Evolutionary conservation across 2,888 invertebrate species (phyloP), one percentile per base, ranked within the genome.

Genomic region (Vanessa cardui): DNA sequence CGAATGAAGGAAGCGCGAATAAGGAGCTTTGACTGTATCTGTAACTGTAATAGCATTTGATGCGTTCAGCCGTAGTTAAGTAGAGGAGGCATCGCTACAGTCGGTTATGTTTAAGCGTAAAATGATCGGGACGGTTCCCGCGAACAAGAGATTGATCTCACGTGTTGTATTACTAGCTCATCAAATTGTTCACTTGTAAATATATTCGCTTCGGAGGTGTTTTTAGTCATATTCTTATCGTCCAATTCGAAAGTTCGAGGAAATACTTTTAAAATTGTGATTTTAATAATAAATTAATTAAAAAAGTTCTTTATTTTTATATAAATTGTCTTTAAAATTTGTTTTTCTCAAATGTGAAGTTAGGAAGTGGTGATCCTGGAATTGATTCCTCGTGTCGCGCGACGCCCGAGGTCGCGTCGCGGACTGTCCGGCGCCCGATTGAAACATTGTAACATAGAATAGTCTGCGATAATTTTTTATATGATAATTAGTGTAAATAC

Each of bases 401-500:
- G 54, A 52, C 20, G 21, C 12, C 26, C 15, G 20, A 21, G 20
- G 39, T 9, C 18, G 16, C 5, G 52, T 39, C 54, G 18, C 33
- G n/a, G 39, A 56, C 39, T 18, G 1, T 39, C 18, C 18, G 18
- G 20, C 16, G 3, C 39, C 8, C 33, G 9, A 12, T 56, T 39
- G 18, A 31, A 56, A 33, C 12, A 18, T 47, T 56, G 33, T 52
- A 52, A 56, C 20, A 46, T 46, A 31, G 59, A 59, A 45, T 59
- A 64, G 45, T 52, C 26, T 8, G 45, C 45, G 50, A 31, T 45
- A 59, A 50, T 16, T 62, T 58, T 64, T 66, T 66, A 62, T 58
- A 66, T 44, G 46, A 54, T 62, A 56, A 54, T 58, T 68, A 70
- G 58, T 68, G 65, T 67, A 63, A 61, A 63, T 62, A 69, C 61